These are phyloP conservation scores for Drosophila nr. perissopoda DNA, from an alignment of 2,888 invertebrate genomes.

Conservation along the genomic window DNA sequence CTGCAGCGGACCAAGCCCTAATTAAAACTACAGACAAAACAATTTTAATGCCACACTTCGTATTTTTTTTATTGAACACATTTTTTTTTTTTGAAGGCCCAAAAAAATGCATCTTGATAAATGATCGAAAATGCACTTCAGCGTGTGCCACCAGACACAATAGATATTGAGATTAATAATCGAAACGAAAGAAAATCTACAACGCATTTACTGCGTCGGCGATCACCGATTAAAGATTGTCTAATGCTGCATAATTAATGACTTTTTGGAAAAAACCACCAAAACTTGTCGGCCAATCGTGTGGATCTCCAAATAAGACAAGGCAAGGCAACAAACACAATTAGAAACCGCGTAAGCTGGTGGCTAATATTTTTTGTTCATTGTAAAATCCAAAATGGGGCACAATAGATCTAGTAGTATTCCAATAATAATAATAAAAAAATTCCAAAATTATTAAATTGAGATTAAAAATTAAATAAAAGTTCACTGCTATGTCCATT, in stretches of 20 bases:
- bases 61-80: slow-evolving; percentile 17
- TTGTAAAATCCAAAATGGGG: not conserved
- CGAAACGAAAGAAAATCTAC: slow-evolving; percentile 47
- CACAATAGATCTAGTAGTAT: no score
- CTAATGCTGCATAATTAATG: slow-evolving; percentile 74
- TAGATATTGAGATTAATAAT: slow-evolving; percentile 75
- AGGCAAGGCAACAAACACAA: not conserved
- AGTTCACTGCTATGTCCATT: not conserved
- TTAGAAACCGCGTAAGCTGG: not conserved
- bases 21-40: slow-evolving; percentile 74
- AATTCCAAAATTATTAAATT: not conserved
- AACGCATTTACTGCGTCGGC: slow-evolving; percentile 60
- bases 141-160: slow-evolving; percentile 71
- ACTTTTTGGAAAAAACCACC: slow-evolving; percentile 53
- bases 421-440: no score
- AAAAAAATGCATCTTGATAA: slow-evolving; percentile 60
- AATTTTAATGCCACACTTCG: slow-evolving; percentile 63
- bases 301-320: slow-evolving; percentile 24
- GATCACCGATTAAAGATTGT: slow-evolving; percentile 45
- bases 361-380: not conserved
- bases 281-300: slow-evolving; percentile 56
- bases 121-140: slow-evolving; percentile 75
- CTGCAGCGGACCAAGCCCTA: slow-evolving; percentile 47
- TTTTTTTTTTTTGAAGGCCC: slow-evolving; percentile 13
- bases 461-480: not conserved